Evolutionary conservation across 1,140 invertebrate genomes (phyloP), one percentile per base, ranked within the genome.

Genomic region (Zaprionus kolodkinae): DNA sequence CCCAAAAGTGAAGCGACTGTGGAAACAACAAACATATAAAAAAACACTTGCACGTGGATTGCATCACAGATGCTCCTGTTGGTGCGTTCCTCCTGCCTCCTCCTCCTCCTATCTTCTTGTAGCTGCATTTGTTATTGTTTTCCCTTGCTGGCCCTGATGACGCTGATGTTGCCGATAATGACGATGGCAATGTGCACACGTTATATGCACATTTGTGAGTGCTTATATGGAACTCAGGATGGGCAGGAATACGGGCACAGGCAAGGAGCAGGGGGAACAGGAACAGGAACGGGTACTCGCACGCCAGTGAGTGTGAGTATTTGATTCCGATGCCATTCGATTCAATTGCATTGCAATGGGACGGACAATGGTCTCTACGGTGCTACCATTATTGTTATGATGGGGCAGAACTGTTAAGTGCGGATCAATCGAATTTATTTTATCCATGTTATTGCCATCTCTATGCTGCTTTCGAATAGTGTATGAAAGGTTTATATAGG

Each of bases 1-100:
- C 71, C 65, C 68, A 62, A 79, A 65, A 21, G 57, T 71, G 56
- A 50, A 56, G 36, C n/a, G 38, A 68, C 43, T 13, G 9, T 25
- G 40, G 52, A 48, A 48, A 50, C 45, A 50, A 25, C 45, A 50
- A 50, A 50, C 45, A 50, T 45, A 72, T 66, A 75, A 71, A 75
- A 71, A 83, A 87, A 88, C 87, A 80, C 77, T 68, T 87, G 84
- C 84, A 88, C 84, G 84, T 88, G 84, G 75, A 88, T 78, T 89
- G 84, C 84, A 88, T 88, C 84, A 69, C 77, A 72, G 84, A 88
- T 88, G 30, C 48, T 57, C 17, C 48, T 48, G 59, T 56, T 55
- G 33, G 12, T 60, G 21, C 17, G 27, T 30, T 17, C 15, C n/a
- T 35, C 27, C 62, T 72, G 27, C 13, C 43, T 60, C n/a, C 35